Evolutionary conservation across 2,888 invertebrate genomes (phyloP).

Genomic region (Silvanus unidentatus): DNA sequence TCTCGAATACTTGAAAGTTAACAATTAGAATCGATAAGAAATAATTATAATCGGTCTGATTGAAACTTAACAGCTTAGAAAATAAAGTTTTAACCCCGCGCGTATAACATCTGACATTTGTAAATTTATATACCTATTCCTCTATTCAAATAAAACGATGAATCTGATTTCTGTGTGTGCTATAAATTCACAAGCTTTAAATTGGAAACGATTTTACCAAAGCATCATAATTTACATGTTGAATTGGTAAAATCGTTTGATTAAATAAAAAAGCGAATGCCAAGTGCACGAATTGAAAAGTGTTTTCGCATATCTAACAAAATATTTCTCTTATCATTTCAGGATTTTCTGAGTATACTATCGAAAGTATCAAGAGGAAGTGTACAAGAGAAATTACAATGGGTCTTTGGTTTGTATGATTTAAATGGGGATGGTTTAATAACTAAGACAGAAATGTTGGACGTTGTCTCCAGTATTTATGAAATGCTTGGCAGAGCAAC

Average conservation of each 20-base stretch:
- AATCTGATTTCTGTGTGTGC: neutral
- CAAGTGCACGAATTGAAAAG: too few species aligned
- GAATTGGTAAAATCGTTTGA: too few species aligned
- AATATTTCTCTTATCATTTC: too few species aligned
- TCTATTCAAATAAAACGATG: neutral
- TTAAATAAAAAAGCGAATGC: too few species aligned
- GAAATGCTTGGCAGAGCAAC: conserved; percentile 79
- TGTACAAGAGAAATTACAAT: conserved; percentile 77
- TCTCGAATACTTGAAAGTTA: too few species aligned
- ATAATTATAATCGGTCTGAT: too few species aligned
- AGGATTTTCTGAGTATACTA: conserved; percentile 80
- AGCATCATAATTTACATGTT: neutral
- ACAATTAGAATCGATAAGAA: too few species aligned
- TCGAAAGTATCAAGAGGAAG: conserved; percentile 81
- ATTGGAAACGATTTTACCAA: conserved; percentile 1
- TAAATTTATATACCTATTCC: too few species aligned
- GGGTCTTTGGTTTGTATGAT: conserved; percentile 86
- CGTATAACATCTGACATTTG: too few species aligned
- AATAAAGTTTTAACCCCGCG: too few species aligned
- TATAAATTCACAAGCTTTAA: neutral
- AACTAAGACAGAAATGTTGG: conserved; percentile 76
- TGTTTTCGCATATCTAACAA: too few species aligned
- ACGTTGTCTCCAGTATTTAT: conserved; percentile 78
- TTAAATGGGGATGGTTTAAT: conserved; percentile 81
- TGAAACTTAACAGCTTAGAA: too few species aligned